Evolutionary conservation across 2,888 invertebrate genomes (phyloP).

Genomic region (Caradrina kadenii): DNA sequence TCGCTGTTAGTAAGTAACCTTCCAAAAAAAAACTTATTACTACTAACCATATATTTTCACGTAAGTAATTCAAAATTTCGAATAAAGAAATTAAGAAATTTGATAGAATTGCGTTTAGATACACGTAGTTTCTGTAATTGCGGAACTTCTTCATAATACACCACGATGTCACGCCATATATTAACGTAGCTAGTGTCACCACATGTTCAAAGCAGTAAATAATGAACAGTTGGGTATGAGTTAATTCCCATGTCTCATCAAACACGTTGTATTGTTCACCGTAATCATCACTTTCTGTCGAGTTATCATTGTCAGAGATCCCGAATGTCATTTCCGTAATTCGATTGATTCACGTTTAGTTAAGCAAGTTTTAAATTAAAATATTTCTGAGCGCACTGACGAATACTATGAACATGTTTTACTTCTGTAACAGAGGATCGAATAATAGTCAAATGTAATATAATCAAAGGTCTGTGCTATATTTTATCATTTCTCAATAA

Average conservation of each 20-base stretch:
- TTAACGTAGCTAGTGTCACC: neutral
- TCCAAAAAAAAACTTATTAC: neutral
- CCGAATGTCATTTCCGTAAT: neutral
- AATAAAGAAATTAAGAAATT: neutral
- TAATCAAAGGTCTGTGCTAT: neutral
- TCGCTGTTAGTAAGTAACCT: neutral
- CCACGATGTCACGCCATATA: slow-evolving; percentile 16
- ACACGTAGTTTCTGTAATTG: slow-evolving; percentile 15
- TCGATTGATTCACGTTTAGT: neutral
- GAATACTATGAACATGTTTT: neutral
- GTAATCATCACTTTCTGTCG: too few species aligned
- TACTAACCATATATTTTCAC: too few species aligned
- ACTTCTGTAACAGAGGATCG: too few species aligned
- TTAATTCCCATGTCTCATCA: neutral
- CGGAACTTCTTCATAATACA: slow-evolving; percentile 4
- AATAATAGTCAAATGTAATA: too few species aligned
- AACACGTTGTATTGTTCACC: too few species aligned
- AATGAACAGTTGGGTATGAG: neutral
- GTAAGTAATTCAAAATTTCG: too few species aligned
- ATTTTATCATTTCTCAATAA: neutral
- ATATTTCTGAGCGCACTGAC: neutral
- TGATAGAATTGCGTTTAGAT: slow-evolving; percentile 2
- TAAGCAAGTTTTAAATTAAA: neutral
- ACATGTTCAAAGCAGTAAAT: neutral
- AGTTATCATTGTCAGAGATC: neutral